Percentiles rank a stretch among this genome's conserved stretches.
Evolutionary conservation across 37 sponge, comb jelly and placozoan species (phyloP).

Genomic region (Chondrilla cf. caribensis): DNA sequence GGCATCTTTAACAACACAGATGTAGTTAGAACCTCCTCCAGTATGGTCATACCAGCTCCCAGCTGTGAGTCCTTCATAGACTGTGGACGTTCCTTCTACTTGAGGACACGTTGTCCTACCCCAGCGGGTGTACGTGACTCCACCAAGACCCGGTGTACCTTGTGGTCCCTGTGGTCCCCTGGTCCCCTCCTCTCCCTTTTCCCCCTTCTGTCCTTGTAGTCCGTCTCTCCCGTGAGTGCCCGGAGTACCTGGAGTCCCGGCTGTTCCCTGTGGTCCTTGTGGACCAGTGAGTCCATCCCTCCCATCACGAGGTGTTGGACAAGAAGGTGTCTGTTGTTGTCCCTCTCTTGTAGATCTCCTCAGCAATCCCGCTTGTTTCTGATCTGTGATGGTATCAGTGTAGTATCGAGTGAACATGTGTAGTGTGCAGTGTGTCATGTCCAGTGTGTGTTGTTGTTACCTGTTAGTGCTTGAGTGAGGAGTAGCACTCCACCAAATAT

Average conservation of each 20-base stretch:
- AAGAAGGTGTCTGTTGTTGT: neutral
- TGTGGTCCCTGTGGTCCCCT: conserved; percentile 18
- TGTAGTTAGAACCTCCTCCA: conserved; percentile 24
- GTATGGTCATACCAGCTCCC: conserved; percentile 25
- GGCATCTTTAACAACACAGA: conserved; percentile 3
- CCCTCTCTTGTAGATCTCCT: neutral
- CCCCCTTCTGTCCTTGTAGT: neutral
- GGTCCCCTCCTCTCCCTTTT: neutral
- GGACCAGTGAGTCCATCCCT: conserved; percentile 1
- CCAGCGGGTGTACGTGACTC: conserved; percentile 25
- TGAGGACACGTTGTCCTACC: conserved; percentile 18
- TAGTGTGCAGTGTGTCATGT: too few species aligned
- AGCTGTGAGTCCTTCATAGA: conserved; percentile 25
- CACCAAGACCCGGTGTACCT: conserved; percentile 27
- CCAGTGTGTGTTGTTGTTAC: neutral
- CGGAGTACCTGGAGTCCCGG: conserved; percentile 16
- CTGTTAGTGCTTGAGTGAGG: too few species aligned
- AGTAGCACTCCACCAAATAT: too few species aligned
- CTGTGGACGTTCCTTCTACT: neutral
- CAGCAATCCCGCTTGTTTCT: neutral
- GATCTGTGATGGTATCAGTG: too few species aligned
- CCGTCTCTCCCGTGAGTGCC: conserved; percentile 18
- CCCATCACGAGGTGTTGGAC: neutral
- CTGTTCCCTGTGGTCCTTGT: neutral
- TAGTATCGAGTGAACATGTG: too few species aligned